Percentiles rank a stretch among this genome's conserved stretches.
Conservation (phyloP, 2,113 vertebrate species). For the Vulpes ferrilata region DNA sequence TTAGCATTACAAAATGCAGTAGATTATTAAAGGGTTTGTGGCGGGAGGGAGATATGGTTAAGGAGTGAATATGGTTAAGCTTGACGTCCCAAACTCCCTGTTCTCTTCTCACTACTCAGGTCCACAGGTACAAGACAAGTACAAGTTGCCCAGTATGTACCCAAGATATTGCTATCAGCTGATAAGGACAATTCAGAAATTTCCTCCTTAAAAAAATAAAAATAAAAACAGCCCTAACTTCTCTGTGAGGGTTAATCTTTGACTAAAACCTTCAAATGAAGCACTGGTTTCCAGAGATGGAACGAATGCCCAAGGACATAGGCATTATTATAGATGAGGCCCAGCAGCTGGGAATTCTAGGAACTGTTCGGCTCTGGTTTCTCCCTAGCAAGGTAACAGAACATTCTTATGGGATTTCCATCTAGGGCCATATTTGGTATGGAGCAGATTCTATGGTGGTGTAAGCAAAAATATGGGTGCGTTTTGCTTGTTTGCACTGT, state of each 20-base stretch:
- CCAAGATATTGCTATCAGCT: background rate
- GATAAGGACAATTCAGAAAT: constrained; percentile 13
- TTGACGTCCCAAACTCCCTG: constrained; percentile 40
- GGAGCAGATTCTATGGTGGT: constrained; percentile 19
- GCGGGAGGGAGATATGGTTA: background rate
- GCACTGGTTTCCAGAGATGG: background rate
- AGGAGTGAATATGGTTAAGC: background rate
- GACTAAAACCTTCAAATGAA: constrained; percentile 40
- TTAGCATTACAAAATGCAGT: constrained; percentile 13
- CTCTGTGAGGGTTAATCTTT: constrained; percentile 57
- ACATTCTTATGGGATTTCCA: constrained; percentile 22
- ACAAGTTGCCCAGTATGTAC: background rate
- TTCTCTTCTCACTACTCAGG: constrained; percentile 33
- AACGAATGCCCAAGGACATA: constrained; percentile 26
- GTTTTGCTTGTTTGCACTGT: background rate
- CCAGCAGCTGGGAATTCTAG: constrained; percentile 59
- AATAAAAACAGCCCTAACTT: background rate
- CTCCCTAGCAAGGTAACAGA: constrained; percentile 39
- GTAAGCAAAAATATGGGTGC: constrained; percentile 31
- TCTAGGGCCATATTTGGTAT: constrained; percentile 41
- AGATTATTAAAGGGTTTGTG: constrained; percentile 1
- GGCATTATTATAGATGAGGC: constrained; percentile 38
- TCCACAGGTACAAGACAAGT: background rate
- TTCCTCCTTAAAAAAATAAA: constrained; percentile 12
- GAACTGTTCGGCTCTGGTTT: constrained; percentile 56